Base-by-base conservation (phyloP, 2,113 vertebrate species). In the Brachirus orientalis region DNA sequence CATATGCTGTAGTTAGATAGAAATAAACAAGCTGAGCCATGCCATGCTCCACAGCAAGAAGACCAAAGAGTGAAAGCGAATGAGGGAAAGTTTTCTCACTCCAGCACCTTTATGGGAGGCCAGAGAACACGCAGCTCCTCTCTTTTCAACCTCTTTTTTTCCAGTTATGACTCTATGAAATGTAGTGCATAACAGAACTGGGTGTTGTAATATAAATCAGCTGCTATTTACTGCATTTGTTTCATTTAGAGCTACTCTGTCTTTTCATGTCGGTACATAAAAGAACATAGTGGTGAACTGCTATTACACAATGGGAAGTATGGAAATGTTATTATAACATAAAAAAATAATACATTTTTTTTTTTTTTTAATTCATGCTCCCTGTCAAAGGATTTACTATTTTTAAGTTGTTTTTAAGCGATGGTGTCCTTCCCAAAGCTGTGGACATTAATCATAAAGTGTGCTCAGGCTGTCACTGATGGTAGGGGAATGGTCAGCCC, bases 101-200 rank as follows among this genome's bases (percentile, higher is more conserved):
- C 58, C 35, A 56, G 44, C 37, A 37, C 63, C 55, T 53, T 69
- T 61, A 72, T 66, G 41, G 20, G 33, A 68, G 43, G 67, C 74
- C 62, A 78, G 61, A 77, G 68, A 66, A 63, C 59, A 60, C 35
- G 35, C 9, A 38, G 69, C 46, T 69, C 40, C 43, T 48, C 17
- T 60, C 51, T 74, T 51, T 75, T 66, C 38, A 83, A 45, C 48
- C 52, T 28, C 28, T 28, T 28, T 59, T 68, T 73, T 43, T 44
- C 22, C 13, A 45, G 18, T 73, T 80, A 69, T 76, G 36, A 38
- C 38, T 68, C 70, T 63, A 69, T 87, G 75, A 84, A 86, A 73
- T 65, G 19, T 17, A 56, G 70, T 60, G 14, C 41, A 51, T 8
- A 48, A 60, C 40, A 59, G 17, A 75, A 74, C 58, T 54, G 48